Percentiles rank a stretch among this genome's conserved stretches.
phyloP scores from a whole-genome alignment of 1,140 invertebrate species.

The Tribolium castaneum region DNA sequence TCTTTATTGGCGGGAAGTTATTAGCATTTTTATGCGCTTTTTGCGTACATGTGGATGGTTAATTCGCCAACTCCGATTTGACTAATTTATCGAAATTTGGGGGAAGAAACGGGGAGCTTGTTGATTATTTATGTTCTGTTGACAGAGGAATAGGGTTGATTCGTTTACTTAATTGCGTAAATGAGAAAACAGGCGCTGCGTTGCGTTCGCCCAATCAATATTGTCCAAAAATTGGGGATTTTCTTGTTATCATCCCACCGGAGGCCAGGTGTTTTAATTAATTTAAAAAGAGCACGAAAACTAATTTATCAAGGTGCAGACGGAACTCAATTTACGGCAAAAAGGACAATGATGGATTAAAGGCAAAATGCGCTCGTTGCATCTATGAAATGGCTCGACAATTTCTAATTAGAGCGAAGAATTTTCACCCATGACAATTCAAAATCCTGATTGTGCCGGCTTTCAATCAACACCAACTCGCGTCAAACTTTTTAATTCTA shows the following conservation, averaged over 20 bases:
- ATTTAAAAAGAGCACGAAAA: conserved; percentile 39
- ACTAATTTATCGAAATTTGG: neutral
- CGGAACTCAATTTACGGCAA: conserved; percentile 32
- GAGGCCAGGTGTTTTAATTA: conserved; percentile 41
- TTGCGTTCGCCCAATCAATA: conserved; percentile 31
- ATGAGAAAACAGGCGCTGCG: neutral
- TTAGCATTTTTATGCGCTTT: neutral
- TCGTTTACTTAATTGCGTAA: conserved; percentile 1
- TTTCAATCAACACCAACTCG: conserved; percentile 10
- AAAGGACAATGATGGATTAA: conserved; percentile 44
- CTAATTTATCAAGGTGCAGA: conserved; percentile 44
- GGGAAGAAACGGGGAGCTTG: neutral
- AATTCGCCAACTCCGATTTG: neutral
- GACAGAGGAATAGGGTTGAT: neutral
- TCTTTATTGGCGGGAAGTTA: no score
- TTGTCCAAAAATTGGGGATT: conserved; percentile 38
- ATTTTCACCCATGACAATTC: neutral
- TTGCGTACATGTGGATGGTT: neutral
- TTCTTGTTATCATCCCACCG: conserved; percentile 1
- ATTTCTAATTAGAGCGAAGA: conserved; percentile 20
- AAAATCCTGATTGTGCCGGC: neutral
- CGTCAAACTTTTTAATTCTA: conserved; percentile 22
- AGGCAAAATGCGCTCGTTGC: conserved; percentile 16
- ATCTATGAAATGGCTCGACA: conserved; percentile 5
- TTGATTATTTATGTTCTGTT: conserved; percentile 15